A percentile compares a stretch with the other conserved stretches of the same genome.
These are phyloP conservation scores for Tenthredo livida DNA, from an alignment of 2,888 invertebrate genomes.

Conservation along the genomic window DNA sequence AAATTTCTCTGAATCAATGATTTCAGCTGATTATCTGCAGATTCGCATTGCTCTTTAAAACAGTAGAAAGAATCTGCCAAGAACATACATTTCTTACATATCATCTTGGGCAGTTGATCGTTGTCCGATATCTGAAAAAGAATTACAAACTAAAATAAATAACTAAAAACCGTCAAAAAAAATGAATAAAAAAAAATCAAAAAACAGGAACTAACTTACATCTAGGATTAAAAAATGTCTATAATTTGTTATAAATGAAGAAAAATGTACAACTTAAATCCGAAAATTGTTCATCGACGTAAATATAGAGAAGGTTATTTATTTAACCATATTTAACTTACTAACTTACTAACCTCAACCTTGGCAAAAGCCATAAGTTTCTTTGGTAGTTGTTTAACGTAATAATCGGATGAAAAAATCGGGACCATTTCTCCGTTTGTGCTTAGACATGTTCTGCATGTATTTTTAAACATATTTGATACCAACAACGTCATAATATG, in stretches of 20 bases:
- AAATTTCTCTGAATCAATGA: not conserved
- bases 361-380: conserved; percentile 61
- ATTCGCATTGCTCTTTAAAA: conserved; percentile 63
- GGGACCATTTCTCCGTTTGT: conserved; percentile 61
- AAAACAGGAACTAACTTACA: not conserved
- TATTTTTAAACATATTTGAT: conserved; percentile 54
- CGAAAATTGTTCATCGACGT: not conserved
- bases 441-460: conserved; percentile 63
- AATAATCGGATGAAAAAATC: conserved; percentile 59
- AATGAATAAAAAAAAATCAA: not conserved
- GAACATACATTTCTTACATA: conserved; percentile 65
- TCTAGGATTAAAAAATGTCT: not conserved
- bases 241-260: not conserved
- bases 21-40: conserved; percentile 58
- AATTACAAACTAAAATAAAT: not conserved
- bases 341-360: conserved; percentile 59
- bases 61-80: conserved; percentile 62
- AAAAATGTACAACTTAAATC: not conserved
- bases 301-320: not conserved
- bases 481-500: not conserved
- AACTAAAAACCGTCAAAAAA: not conserved
- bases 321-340: not conserved
- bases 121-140: conserved; percentile 57
- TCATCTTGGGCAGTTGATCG: conserved; percentile 62
- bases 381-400: conserved; percentile 57